Base-by-base conservation (phyloP, 2,113 vertebrate species). In the Symphodus melops region DNA sequence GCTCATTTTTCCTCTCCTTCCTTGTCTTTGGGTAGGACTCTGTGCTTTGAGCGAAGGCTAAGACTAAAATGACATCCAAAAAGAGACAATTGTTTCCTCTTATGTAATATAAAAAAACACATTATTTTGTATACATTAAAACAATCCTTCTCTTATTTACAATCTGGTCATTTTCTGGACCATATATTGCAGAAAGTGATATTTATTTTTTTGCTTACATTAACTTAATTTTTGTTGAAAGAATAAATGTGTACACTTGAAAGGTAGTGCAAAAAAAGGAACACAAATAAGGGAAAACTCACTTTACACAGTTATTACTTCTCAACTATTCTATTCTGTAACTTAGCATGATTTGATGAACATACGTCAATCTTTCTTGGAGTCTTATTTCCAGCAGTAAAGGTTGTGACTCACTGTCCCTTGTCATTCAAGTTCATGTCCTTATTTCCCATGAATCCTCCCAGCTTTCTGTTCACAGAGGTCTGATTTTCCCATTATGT, bases 401-500 rank as follows among this genome's bases (percentile, higher is more conserved):
- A 68, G 20, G 33, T 64, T 60, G 63, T 61, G 51, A 75, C 65
- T 72, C 23, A 7, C 20, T 46, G 75, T 84, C 83, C 86, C 62
- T 77, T 57, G 28, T 87, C 80, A 81, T 77, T 72, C 65, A 53
- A 68, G 42, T 28, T 10, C 11, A 16, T 78, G 74, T 71, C 83
- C 88, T 84, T 85, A 75, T 90, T 92, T 92, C 59, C 72, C 68
- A 80, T 86, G 84, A 92, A 91, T 91, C 84, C 85, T 89, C 73
- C 89, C 84, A 81, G 83, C 79, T 85, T 86, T 79, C 77, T 59
- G 71, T 71, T 90, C 88, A 76, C 83, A 81, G 85, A 89, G 89
- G 77, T 93, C 79, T 88, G 92, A 87, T 93, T 95, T 88, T 86
- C 89, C 92, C 75, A 94, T 94, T 86, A 92, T 88, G 75, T 75